These are phyloP conservation scores for Orussus abietinus DNA, from an alignment of 1,140 invertebrate species.

Conservation along the genomic window DNA sequence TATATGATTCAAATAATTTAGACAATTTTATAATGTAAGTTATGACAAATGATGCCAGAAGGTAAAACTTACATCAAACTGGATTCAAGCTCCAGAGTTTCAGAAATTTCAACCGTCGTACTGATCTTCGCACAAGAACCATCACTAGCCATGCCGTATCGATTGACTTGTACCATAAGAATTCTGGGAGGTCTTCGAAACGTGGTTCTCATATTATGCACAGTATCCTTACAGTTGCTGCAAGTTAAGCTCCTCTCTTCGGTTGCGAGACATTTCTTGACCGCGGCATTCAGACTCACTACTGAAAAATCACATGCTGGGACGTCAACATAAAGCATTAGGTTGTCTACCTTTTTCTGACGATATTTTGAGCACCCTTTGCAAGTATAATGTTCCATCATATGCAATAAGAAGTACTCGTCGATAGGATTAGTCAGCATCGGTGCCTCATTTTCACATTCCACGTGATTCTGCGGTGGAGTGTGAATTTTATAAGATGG, in stretches of 20 bases:
- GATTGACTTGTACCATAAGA: conserved; percentile 38
- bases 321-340: conserved; percentile 39
- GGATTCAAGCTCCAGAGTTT: conserved; percentile 25
- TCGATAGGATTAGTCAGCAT: conserved; percentile 44
- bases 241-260: conserved; percentile 37
- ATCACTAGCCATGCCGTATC: conserved; percentile 35
- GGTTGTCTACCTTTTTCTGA: conserved; percentile 35
- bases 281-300: conserved; percentile 27
- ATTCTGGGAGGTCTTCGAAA: conserved; percentile 37
- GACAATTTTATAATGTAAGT: too few species aligned
- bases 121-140: conserved; percentile 37
- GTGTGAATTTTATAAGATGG: conserved; percentile 8
- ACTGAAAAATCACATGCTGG: conserved; percentile 20
- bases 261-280: conserved; percentile 29
- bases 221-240: conserved; percentile 31
- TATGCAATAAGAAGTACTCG: conserved; percentile 37
- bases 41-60: too few species aligned
- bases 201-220: conserved; percentile 31
- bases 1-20: too few species aligned
- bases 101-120: conserved; percentile 33
- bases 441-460: too few species aligned
- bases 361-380: conserved; percentile 32
- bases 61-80: conserved; percentile 34
- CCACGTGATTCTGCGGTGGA: too few species aligned
- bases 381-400: conserved; percentile 40